Conservation (phyloP, 2,888 invertebrate genomes). For the Drosophila meridionalis region DNA sequence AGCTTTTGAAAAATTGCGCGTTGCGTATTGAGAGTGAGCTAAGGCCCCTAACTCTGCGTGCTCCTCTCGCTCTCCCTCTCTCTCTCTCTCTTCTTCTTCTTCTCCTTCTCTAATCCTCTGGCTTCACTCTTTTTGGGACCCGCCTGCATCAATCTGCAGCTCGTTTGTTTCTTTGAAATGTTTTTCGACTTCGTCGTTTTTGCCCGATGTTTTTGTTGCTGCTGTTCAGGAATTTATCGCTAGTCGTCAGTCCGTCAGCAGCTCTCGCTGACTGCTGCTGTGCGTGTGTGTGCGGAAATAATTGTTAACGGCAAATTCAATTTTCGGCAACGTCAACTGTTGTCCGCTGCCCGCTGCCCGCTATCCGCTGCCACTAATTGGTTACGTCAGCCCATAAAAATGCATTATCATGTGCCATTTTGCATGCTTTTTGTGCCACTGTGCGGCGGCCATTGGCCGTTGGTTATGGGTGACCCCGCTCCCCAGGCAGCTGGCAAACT, state of each 20-base stretch:
- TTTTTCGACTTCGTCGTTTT: constrained; percentile 8
- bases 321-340: constrained; percentile 53
- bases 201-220: constrained; percentile 23
- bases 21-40: constrained; percentile 65
- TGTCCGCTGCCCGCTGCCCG: constrained; percentile 16
- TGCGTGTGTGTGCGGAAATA: constrained; percentile 28
- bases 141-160: constrained; percentile 31
- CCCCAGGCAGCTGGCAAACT: constrained; percentile 20
- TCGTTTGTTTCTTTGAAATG: constrained; percentile 50
- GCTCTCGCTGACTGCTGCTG: constrained; percentile 5
- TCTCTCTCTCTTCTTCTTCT: background rate
- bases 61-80: background rate
- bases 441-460: constrained; percentile 38
- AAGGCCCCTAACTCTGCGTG: background rate
- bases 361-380: constrained; percentile 44
- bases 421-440: constrained; percentile 56
- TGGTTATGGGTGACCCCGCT: background rate
- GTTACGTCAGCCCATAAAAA: constrained; percentile 55
- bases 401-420: constrained; percentile 41
- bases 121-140: background rate
- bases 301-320: constrained; percentile 51
- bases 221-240: constrained; percentile 56
- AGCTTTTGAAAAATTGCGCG: constrained; percentile 80
- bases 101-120: background rate
- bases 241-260: constrained; percentile 48